Percentiles rank a stretch among this genome's conserved stretches.
These are phyloP conservation scores for Slavum lentiscoides DNA, from an alignment of 2,888 invertebrate species.

Conservation along the genomic window DNA sequence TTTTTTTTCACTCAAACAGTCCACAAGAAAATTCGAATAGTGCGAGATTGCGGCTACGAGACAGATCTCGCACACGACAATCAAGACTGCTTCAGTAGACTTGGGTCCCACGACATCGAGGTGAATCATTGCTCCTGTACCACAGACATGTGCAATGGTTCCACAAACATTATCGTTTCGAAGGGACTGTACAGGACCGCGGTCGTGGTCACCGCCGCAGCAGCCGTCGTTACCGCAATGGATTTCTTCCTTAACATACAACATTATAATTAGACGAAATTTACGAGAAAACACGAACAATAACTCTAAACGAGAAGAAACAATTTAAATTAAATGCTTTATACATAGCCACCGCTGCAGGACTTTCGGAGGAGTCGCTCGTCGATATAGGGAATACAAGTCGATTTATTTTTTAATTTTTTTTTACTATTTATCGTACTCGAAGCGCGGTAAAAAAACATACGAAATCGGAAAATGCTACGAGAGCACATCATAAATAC, in stretches of 20 bases:
- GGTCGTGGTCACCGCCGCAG: not conserved
- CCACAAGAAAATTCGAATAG: constrained; percentile 74
- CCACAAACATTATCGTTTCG: not conserved
- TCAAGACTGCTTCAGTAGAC: constrained; percentile 69
- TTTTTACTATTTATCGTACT: not conserved
- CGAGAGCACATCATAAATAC: not conserved
- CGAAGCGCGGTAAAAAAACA: not conserved
- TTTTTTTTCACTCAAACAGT: constrained; percentile 66
- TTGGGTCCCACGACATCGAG: constrained; percentile 75
- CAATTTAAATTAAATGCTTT: constrained; percentile 32
- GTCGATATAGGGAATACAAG: not conserved
- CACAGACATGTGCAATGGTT: constrained; percentile 73
- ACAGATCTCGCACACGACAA: constrained; percentile 66
- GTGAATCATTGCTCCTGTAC: constrained; percentile 79
- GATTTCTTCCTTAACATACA: constrained; percentile 29
- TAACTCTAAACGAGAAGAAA: not conserved
- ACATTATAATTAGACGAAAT: not conserved
- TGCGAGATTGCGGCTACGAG: constrained; percentile 80
- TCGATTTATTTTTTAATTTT: not conserved
- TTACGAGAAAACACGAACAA: not conserved
- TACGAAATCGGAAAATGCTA: not conserved
- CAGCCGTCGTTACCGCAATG: constrained; percentile 4
- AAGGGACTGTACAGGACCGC: not conserved
- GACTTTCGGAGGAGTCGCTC: constrained; percentile 14
- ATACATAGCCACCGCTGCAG: not conserved